Conservation (phyloP, 2,797 vertebrate species). For the Tolypeutes matacus region DNA sequence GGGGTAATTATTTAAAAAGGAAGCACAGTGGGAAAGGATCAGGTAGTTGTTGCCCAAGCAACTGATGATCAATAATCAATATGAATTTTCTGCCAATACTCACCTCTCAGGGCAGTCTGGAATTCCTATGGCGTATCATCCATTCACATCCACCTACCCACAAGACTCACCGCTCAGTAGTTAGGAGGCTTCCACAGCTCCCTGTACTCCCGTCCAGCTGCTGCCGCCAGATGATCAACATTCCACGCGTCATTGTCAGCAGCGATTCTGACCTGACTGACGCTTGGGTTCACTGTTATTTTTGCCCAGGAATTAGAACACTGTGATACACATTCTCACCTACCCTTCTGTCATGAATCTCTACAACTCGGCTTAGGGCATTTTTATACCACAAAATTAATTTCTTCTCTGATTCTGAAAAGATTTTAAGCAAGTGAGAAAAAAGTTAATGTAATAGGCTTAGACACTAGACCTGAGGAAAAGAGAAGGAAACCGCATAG, state of each 20-base stretch:
- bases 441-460: not conserved
- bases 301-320: not conserved
- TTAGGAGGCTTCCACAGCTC: not conserved
- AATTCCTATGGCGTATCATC: not conserved
- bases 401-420: not conserved
- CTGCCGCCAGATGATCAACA: not conserved
- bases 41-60: not conserved
- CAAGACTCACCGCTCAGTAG: not conserved
- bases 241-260: fast-evolving
- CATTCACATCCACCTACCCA: not conserved
- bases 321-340: fast-evolving
- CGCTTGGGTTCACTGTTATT: fast-evolving
- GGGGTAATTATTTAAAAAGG: not conserved
- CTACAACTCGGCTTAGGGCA: no score
- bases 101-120: not conserved
- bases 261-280: not conserved
- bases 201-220: not conserved
- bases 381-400: no score
- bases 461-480: not conserved
- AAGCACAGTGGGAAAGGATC: not conserved
- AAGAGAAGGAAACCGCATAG: not conserved
- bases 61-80: not conserved
- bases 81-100: not conserved
- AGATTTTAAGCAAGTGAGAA: not conserved
- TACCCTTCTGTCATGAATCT: not conserved